These are phyloP conservation scores for Varecia variegata DNA, from an alignment of 2,797 vertebrate species.

Conservation along the genomic window DNA sequence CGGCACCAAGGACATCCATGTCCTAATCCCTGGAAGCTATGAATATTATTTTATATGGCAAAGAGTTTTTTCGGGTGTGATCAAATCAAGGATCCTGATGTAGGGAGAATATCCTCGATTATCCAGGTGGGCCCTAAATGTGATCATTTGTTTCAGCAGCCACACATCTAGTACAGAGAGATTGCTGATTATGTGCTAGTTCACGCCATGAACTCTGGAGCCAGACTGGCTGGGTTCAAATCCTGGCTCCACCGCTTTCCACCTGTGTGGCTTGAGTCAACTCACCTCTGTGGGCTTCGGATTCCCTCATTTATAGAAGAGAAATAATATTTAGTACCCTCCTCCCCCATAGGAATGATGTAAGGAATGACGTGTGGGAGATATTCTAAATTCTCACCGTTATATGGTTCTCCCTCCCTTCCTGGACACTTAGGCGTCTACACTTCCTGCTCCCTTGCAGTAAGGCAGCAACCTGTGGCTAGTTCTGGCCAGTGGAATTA, in stretches of 20 bases:
- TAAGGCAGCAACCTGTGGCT: background rate
- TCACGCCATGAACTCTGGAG: background rate
- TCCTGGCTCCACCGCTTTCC: background rate
- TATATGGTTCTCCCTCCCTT: constrained; percentile 9
- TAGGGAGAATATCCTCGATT: background rate
- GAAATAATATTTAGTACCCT: background rate
- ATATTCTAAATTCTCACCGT: background rate
- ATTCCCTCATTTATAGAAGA: background rate
- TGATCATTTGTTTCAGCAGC: background rate
- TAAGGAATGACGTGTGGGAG: background rate
- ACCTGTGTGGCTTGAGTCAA: background rate
- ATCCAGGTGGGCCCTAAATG: background rate
- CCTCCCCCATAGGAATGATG: background rate
- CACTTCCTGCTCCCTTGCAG: background rate
- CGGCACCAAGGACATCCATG: background rate
- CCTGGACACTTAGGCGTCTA: background rate
- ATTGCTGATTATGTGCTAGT: background rate
- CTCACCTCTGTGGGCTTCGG: background rate
- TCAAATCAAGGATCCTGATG: background rate
- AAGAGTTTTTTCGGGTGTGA: background rate
- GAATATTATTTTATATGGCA: background rate
- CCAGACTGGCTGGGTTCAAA: background rate
- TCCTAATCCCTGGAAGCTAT: background rate
- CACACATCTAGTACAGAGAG: background rate
- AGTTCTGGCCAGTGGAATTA: background rate